Conservation (phyloP, 1,140 invertebrate genomes). For the Bombus superbus region DNA sequence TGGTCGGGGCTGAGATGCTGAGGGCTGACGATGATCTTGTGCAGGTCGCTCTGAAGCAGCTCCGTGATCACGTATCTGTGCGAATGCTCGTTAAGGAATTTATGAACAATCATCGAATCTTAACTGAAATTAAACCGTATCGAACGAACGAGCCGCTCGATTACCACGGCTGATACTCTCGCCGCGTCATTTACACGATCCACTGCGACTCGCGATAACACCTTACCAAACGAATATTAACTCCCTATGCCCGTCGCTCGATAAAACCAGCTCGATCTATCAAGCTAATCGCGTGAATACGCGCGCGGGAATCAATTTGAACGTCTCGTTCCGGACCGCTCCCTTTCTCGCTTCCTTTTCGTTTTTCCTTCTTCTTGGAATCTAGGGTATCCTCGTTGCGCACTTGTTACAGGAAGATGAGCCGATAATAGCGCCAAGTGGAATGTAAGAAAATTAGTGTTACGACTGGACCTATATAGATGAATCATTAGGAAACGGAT, state of each 20-base stretch:
- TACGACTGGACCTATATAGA: not conserved
- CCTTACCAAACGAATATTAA: slow-evolving; percentile 29
- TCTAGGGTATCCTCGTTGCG: not conserved
- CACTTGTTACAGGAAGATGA: not conserved
- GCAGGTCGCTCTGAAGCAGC: slow-evolving; percentile 99
- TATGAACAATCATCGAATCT: slow-evolving; percentile 49
- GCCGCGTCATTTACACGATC: slow-evolving; percentile 8
- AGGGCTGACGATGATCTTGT: slow-evolving; percentile 99
- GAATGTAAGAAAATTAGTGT: not conserved
- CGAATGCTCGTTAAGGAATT: slow-evolving; percentile 84
- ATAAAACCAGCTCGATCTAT: not conserved
- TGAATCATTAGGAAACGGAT: not conserved
- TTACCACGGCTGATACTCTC: slow-evolving; percentile 42
- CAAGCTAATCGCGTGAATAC: not conserved
- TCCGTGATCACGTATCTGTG: slow-evolving; percentile 99
- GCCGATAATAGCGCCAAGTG: not conserved
- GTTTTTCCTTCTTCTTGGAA: not conserved
- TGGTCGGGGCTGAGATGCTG: slow-evolving; percentile 99
- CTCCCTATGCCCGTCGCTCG: not conserved
- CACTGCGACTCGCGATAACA: not conserved
- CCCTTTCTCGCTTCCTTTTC: not conserved
- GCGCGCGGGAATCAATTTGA: not conserved
- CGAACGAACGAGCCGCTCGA: not conserved
- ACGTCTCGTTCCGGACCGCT: not conserved
- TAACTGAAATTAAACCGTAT: slow-evolving; percentile 23